Conservation (phyloP, 2,888 invertebrate species). For the Zygothrica quintamaculata region DNA sequence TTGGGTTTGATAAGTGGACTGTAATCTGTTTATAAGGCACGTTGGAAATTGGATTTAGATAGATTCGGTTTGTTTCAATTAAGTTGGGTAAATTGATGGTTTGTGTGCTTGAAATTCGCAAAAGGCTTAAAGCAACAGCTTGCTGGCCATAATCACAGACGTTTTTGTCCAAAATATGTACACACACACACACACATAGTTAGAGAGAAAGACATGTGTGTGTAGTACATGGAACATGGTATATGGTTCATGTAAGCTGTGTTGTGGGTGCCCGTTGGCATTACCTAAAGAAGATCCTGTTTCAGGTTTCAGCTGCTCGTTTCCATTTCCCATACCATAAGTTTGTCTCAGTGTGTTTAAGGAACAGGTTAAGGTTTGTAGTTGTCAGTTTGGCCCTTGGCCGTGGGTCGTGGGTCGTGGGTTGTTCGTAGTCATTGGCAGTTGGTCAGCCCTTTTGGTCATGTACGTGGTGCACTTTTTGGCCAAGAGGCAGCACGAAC, state of each 20-base stretch:
- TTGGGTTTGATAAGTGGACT: constrained; percentile 1
- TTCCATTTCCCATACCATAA: too few species aligned
- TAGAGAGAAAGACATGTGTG: constrained; percentile 30
- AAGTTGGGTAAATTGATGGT: neutral
- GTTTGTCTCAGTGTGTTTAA: neutral
- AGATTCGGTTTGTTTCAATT: neutral
- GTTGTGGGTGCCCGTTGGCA: constrained; percentile 15
- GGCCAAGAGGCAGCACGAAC: constrained; percentile 41
- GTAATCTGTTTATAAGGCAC: constrained; percentile 5
- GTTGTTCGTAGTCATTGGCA: constrained; percentile 42
- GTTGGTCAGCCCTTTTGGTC: constrained; percentile 46
- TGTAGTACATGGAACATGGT: too few species aligned
- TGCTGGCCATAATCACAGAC: constrained; percentile 47
- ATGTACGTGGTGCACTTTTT: constrained; percentile 57
- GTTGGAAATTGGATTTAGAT: neutral
- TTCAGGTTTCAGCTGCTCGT: neutral
- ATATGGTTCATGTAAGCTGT: too few species aligned
- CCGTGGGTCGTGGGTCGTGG: neutral
- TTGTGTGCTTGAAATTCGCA: constrained; percentile 20
- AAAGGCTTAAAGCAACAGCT: constrained; percentile 30
- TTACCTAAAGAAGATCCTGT: constrained; percentile 3
- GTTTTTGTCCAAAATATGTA: constrained; percentile 42
- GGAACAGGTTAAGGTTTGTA: constrained; percentile 3
- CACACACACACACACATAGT: constrained; percentile 12
- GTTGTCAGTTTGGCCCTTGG: constrained; percentile 14